A percentile compares a stretch with the other conserved stretches of the same genome.
Evolutionary conservation across 35 echinoderm and acorn worm species (phyloP).

Genomic region (Heliocidaris tuberculata): DNA sequence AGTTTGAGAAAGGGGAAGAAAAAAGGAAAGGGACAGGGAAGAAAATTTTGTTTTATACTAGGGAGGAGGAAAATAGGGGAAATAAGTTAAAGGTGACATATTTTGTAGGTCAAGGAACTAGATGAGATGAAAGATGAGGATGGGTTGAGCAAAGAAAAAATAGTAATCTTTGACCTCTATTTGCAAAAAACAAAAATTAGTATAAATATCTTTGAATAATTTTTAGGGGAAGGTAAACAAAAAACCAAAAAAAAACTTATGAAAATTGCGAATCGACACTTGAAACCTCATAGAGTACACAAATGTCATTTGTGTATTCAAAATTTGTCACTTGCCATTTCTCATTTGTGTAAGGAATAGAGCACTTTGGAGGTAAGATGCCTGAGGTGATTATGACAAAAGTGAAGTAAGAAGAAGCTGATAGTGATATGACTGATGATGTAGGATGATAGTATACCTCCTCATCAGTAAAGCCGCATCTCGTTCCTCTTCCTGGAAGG

Average conservation of each 20-base stretch:
- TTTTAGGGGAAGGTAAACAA: no score
- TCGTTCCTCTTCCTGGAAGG: not conserved
- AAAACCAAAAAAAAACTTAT: no score
- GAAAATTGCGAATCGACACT: no score
- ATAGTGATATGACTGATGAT: not conserved
- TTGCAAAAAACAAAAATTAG: no score
- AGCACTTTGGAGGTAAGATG: not conserved
- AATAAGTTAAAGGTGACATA: not conserved
- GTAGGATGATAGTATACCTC: not conserved
- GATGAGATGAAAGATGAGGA: no score
- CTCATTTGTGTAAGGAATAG: not conserved
- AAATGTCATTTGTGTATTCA: no score
- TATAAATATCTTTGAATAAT: no score
- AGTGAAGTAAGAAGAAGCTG: not conserved
- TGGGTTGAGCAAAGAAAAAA: no score
- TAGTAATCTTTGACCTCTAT: no score
- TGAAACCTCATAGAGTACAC: no score
- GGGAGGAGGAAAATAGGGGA: not conserved
- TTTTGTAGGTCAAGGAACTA: not conserved
- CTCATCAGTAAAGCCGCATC: not conserved
- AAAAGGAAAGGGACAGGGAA: not conserved
- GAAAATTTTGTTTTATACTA: not conserved
- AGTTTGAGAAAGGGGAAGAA: not conserved
- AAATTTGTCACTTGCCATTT: no score
- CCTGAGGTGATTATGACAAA: not conserved